Evolutionary conservation across 2,888 invertebrate genomes (phyloP).

Genomic region (Sthenelais limicola): DNA sequence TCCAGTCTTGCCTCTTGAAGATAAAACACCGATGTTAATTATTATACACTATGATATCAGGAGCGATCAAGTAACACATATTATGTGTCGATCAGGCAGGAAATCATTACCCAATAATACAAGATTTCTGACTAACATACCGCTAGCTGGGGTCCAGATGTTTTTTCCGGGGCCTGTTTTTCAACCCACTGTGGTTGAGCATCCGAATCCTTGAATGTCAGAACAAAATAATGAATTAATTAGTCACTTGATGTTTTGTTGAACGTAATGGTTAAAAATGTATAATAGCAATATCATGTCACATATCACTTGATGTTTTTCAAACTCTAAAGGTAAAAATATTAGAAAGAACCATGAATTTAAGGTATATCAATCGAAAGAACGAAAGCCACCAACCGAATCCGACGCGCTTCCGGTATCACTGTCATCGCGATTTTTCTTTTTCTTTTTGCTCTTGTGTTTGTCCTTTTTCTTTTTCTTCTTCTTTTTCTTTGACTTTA

Average conservation of each 20-base stretch:
- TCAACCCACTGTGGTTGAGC: conserved; percentile 55
- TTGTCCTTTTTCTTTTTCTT: conserved; percentile 52
- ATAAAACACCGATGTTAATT: too few relatives aligned
- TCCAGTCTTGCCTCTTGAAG: conserved; percentile 87
- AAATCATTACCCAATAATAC: neutral
- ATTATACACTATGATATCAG: too few relatives aligned
- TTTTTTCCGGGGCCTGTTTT: conserved; percentile 46
- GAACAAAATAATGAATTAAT: too few relatives aligned
- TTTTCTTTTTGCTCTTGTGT: conserved; percentile 61
- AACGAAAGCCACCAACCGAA: conserved; percentile 56
- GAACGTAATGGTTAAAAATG: too few relatives aligned
- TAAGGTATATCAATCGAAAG: too few relatives aligned
- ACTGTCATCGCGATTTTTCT: conserved; percentile 64
- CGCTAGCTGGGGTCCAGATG: conserved; percentile 58
- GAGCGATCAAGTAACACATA: too few relatives aligned
- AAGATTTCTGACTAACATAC: conserved; percentile 44
- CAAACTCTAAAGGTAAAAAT: too few relatives aligned
- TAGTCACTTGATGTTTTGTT: too few relatives aligned
- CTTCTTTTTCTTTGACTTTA: conserved; percentile 52
- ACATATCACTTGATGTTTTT: too few relatives aligned
- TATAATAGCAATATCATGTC: too few relatives aligned
- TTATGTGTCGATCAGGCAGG: neutral
- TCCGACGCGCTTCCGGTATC: conserved; percentile 59
- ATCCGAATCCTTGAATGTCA: conserved; percentile 50
- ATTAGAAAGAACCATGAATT: too few relatives aligned